Evolutionary conservation across 2,888 invertebrate genomes (phyloP).

Genomic region (Drosophila anomalipes): DNA sequence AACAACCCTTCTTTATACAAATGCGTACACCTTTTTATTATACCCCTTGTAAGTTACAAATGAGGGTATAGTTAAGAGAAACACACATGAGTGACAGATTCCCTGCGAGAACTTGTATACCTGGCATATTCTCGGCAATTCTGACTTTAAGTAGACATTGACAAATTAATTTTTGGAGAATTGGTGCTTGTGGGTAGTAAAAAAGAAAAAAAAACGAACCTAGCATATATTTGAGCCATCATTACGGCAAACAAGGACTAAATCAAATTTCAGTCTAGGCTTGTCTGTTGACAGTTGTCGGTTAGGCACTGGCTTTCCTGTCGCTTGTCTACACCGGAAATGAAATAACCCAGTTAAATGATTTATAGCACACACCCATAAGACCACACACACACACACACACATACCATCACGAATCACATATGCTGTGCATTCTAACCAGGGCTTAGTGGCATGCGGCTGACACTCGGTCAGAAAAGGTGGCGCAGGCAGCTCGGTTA

Average conservation of each 20-base stretch:
- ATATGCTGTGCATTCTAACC: conserved; percentile 55
- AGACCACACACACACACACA: conserved; percentile 2
- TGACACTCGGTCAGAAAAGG: conserved; percentile 63
- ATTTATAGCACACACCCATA: conserved; percentile 62
- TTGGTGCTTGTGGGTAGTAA: conserved; percentile 11
- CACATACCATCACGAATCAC: conserved; percentile 8
- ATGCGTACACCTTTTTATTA: neutral
- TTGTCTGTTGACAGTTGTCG: conserved; percentile 62
- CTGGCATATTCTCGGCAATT: conserved; percentile 45
- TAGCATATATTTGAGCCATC: conserved; percentile 53
- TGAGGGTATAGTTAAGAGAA: neutral
- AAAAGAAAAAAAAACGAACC: conserved; percentile 7
- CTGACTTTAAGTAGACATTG: conserved; percentile 77
- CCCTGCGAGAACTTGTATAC: conserved; percentile 1
- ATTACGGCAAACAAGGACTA: conserved; percentile 72
- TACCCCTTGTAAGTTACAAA: neutral
- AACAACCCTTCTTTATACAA: neutral
- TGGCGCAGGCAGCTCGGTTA: conserved; percentile 30
- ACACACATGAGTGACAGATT: conserved; percentile 32
- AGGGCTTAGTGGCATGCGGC: conserved; percentile 57
- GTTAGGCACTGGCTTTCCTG: conserved; percentile 63
- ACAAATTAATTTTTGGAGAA: conserved; percentile 72
- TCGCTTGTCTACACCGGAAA: conserved; percentile 74
- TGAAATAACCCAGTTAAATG: conserved; percentile 82
- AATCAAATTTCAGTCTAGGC: conserved; percentile 74